These are phyloP conservation scores for Axis porcinus DNA, from an alignment of 2,113 vertebrate genomes.

Conservation along the genomic window DNA sequence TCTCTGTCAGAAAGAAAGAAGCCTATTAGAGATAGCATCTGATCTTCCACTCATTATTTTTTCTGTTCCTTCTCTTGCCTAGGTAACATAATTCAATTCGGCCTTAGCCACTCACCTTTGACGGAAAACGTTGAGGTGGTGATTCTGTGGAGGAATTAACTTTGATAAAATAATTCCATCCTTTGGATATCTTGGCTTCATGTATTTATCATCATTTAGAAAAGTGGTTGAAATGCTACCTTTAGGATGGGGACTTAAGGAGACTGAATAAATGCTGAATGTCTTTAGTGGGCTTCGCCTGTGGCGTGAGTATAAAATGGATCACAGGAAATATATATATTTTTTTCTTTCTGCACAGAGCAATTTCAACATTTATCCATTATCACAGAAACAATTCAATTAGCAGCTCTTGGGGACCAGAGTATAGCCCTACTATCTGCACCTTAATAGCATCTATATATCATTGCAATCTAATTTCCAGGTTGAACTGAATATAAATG, in stretches of 20 bases:
- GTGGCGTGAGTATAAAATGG: constrained; percentile 24
- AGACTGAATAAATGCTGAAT: constrained; percentile 67
- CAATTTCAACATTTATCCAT: constrained; percentile 75
- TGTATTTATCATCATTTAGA: constrained; percentile 80
- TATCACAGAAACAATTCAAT: constrained; percentile 81
- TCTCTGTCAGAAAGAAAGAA: constrained; percentile 22
- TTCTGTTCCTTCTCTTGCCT: constrained; percentile 35
- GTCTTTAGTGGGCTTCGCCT: constrained; percentile 54
- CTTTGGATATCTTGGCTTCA: constrained; percentile 64
- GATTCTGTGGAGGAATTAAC: constrained; percentile 74
- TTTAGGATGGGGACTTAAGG: constrained; percentile 44
- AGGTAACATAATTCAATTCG: constrained; percentile 66
- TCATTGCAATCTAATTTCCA: constrained; percentile 78
- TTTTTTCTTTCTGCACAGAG: constrained; percentile 44
- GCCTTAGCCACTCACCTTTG: constrained; percentile 62
- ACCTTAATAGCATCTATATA: constrained; percentile 76
- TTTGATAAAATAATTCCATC: constrained; percentile 77
- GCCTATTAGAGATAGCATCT: not conserved
- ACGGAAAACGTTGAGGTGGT: constrained; percentile 69
- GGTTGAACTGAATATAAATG: constrained; percentile 71
- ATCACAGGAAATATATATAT: constrained; percentile 45
- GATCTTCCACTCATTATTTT: constrained; percentile 35
- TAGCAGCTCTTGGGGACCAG: constrained; percentile 70
- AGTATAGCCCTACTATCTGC: constrained; percentile 67
- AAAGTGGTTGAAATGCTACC: constrained; percentile 73